Evolutionary conservation across 2,113 vertebrate species (phyloP).

Genomic region (Chaetodon trifascialis): DNA sequence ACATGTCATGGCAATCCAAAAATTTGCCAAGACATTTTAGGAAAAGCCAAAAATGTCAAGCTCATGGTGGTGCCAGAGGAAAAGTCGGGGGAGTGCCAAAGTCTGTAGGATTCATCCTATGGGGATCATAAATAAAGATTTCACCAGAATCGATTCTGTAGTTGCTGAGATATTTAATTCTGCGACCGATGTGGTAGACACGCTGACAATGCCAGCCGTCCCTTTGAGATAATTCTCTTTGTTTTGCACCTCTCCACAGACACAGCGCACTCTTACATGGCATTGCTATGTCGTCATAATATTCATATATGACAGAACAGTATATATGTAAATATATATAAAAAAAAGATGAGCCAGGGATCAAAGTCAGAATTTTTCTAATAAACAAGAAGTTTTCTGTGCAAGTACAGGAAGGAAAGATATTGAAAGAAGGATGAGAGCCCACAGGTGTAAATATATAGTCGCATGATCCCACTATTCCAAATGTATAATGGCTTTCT

Average conservation of each 20-base stretch:
- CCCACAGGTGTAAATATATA: constrained; percentile 14
- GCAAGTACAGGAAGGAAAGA: neutral
- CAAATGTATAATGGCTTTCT: neutral
- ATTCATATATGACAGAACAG: neutral
- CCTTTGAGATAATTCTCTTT: neutral
- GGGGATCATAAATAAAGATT: no score
- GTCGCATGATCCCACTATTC: neutral
- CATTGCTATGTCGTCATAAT: neutral
- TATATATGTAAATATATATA: no score
- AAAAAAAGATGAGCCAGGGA: neutral
- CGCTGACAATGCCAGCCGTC: no score
- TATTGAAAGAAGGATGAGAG: constrained; percentile 2
- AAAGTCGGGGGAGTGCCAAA: no score
- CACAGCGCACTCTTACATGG: neutral
- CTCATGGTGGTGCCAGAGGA: no score
- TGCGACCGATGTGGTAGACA: no score
- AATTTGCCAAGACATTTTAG: no score
- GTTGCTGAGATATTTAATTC: no score
- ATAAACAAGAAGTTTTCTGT: constrained; percentile 23
- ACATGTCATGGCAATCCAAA: no score
- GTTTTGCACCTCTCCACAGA: neutral
- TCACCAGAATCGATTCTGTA: no score
- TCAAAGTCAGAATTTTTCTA: neutral
- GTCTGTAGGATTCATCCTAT: no score
- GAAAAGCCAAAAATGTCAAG: no score